These are phyloP conservation scores for Lophura swinhoii DNA, from an alignment of 2,797 vertebrate species.

Conservation along the genomic window DNA sequence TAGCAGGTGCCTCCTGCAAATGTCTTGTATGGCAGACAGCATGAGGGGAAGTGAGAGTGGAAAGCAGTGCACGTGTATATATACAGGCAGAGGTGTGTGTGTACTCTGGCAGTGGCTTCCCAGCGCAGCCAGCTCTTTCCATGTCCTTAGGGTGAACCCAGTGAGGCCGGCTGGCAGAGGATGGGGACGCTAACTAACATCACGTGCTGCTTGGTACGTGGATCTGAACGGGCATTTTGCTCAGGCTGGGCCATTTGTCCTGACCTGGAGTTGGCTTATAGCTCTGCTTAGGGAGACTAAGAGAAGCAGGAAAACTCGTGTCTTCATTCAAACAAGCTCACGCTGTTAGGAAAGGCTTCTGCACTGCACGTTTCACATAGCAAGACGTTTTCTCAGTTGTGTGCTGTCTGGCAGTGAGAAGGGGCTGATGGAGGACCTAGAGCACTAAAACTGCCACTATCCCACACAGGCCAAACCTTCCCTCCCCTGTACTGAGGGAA, in stretches of 20 bases:
- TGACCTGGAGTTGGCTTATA: not conserved
- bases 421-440: not conserved
- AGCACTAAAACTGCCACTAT: not conserved
- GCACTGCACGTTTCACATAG: not conserved
- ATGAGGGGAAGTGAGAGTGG: not conserved
- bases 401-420: not conserved
- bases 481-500: not conserved
- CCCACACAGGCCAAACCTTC: not conserved
- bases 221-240: not conserved
- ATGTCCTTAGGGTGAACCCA: not conserved
- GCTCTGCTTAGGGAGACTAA: conserved; percentile 14
- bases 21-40: not conserved
- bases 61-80: not conserved
- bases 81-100: not conserved
- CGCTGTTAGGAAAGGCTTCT: not conserved
- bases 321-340: not conserved
- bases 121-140: not conserved
- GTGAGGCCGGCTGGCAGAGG: not conserved
- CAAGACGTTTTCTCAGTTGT: not conserved
- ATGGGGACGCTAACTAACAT: not conserved
- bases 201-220: not conserved
- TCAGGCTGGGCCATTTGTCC: not conserved
- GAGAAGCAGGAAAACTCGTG: not conserved
- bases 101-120: not conserved
- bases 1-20: not conserved